Evolutionary conservation across 2,888 invertebrate genomes (phyloP).

Genomic region (Phytoseiulus persimilis): DNA sequence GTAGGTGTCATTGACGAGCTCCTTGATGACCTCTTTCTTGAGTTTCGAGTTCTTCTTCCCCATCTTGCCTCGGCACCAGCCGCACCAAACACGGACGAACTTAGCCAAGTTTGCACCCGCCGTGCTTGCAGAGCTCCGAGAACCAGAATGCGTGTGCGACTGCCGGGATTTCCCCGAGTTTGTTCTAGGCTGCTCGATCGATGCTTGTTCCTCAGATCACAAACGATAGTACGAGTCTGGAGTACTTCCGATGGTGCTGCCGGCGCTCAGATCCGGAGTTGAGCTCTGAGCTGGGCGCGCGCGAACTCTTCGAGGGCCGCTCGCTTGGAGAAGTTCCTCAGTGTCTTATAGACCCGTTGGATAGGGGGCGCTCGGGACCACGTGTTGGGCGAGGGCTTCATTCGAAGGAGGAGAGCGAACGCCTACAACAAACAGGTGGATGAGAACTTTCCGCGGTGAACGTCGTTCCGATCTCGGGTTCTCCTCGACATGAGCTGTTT

Average conservation of each 20-base stretch:
- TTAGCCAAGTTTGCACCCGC: conserved; percentile 31
- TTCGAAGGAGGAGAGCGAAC: neutral
- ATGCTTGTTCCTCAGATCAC: neutral
- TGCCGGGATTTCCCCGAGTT: neutral
- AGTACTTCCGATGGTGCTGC: neutral
- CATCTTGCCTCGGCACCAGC: conserved; percentile 35
- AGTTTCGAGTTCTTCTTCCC: conserved; percentile 35
- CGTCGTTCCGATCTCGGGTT: neutral
- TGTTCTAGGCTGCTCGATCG: neutral
- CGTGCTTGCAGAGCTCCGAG: neutral
- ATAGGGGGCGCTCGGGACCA: conserved; percentile 38
- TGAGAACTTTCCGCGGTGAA: neutral
- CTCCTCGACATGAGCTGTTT: neutral
- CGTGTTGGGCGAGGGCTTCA: conserved; percentile 21
- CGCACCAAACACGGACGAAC: conserved; percentile 35
- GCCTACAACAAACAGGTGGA: neutral
- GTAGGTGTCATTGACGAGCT: conserved; percentile 35
- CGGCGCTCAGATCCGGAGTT: neutral
- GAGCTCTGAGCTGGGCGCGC: neutral
- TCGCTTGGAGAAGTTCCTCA: neutral
- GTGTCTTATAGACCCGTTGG: conserved; percentile 12
- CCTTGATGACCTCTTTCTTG: conserved; percentile 36
- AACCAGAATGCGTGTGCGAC: neutral
- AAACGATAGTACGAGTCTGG: neutral
- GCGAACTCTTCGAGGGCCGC: neutral